Evolutionary conservation across 2,113 vertebrate genomes (phyloP), one percentile per base, ranked within the genome.

Genomic region (Jacana jacana): DNA sequence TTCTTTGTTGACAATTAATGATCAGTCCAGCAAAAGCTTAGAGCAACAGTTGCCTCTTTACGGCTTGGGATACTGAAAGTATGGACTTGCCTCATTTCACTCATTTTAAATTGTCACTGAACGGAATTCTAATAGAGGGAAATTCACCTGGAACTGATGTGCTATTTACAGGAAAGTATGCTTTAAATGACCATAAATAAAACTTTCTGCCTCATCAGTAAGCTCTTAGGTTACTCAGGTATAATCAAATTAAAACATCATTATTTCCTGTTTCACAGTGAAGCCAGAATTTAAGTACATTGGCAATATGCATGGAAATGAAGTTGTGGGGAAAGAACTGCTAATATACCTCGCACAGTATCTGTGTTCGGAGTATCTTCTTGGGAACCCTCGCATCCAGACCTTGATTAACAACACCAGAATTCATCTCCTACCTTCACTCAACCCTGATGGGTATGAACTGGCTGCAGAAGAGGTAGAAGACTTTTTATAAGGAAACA

Each of bases 391-490:
- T 24, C 98, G 99, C 25, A 91, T 99, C 95, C 99, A 99, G 98
- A 97, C 96, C 40, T 94, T 99, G 95, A 97, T 99, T 93, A 99
- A 99, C 97, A 98, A 89, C 87, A 99, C 99, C 52, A 99, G 99
- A 86, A 97, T 99, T 93, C 99, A 99, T 83, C 98, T 99, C 86
- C 97, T 99, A 58, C 98, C 99, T 91, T 99, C 99, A 86, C 99
- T 99, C 98, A 99, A 99, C 95, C 99, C 99, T 3, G 99, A 99
- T 15, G 99, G 99, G 52, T 99, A 99, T 27, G 99, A 99, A 90
- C 93, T 99, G 90, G 99, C 99, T 2, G 98, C 99, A 15, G 98
- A 99, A 93, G 99, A 99, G 99, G 99, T 99, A 98, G 98, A 97
- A 94, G 72, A 89, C 20, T 76, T 84, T 57, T 58, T 51, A 33